Evolutionary conservation across 2,113 vertebrate species (phyloP).

Genomic region (Helogale parvula): DNA sequence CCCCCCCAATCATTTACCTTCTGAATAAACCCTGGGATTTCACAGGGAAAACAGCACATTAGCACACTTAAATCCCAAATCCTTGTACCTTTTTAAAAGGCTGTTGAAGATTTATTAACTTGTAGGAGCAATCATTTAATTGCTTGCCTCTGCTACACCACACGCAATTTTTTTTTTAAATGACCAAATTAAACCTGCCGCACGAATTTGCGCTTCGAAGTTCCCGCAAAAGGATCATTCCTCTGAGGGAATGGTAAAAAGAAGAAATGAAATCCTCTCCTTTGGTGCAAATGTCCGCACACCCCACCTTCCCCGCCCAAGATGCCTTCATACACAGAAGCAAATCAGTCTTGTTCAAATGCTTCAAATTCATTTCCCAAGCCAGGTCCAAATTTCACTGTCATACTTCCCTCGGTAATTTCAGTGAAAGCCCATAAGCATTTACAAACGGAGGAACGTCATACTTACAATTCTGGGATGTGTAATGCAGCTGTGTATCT

Average conservation of each 20-base stretch:
- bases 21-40: slow-evolving; percentile 71
- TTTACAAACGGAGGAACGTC: slow-evolving; percentile 21
- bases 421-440: slow-evolving; percentile 50
- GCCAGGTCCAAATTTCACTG: not conserved
- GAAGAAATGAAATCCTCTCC: not conserved
- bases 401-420: not conserved
- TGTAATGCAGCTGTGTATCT: slow-evolving; percentile 57
- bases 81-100: slow-evolving; percentile 59
- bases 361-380: slow-evolving; percentile 54
- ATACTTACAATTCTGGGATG: slow-evolving; percentile 78
- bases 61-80: slow-evolving; percentile 72
- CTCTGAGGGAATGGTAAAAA: slow-evolving; percentile 38
- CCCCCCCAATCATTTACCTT: slow-evolving; percentile 69
- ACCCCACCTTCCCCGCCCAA: not conserved
- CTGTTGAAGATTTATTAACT: slow-evolving; percentile 66
- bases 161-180: slow-evolving; percentile 16
- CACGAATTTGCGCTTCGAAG: slow-evolving; percentile 57
- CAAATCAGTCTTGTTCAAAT: not conserved
- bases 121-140: slow-evolving; percentile 38
- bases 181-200: slow-evolving; percentile 55
- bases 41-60: slow-evolving; percentile 76
- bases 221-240: slow-evolving; percentile 23
- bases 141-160: slow-evolving; percentile 14
- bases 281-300: not conserved
- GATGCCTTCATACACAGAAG: not conserved